Base-by-base conservation (phyloP, 23 tunicate genomes). In the Halocynthia aurantium region DNA sequence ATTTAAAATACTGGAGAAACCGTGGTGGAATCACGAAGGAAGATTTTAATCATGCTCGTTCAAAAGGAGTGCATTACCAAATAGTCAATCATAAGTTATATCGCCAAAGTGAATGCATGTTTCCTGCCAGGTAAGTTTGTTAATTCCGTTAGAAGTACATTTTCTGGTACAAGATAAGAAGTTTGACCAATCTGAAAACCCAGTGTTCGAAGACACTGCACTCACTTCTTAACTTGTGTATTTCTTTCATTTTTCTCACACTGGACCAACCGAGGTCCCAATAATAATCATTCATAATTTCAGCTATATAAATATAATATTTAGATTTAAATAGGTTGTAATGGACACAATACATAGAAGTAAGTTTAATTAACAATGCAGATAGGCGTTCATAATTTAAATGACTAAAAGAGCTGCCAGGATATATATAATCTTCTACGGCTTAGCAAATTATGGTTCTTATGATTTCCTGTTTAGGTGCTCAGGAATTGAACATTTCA, bases 401-500 rank as follows among this genome's bases (percentile, higher is more conserved):
- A 31, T 1, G 44, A 31, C 44, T 31, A 31, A 31, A 31, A 31
- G 44, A 31, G 44, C 44, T 31, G 44, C 64, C 17, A 60, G 17
- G 2, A 60, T 1, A n/a, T 13, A 2, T 60, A 60, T 60, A 4
- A n/a, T n/a, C n/a, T 4, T 60, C 1, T 60, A 60, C 4, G 64
- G n/a, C 17, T 15, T 60, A 2, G 64, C n/a, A 60, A 60, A 60
- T 15, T 2, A 15, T 60, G 64, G 2, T 60, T 60, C 17, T 68
- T 2, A 68, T 17, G 12, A 20, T 20, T n/a, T 13, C 67, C 31
- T 69, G 13, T 44, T 50, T 44, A 86, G 98, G 67, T 92, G 98
- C 55, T 82, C 88, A 15, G 98, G 98, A 6, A 87, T 92, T 18
- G 98, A 92, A 73, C 92, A 92, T 83, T 92, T 92, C 54, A 92